Conservation (phyloP, 1,140 invertebrate species). For the Spodoptera frugiperda region DNA sequence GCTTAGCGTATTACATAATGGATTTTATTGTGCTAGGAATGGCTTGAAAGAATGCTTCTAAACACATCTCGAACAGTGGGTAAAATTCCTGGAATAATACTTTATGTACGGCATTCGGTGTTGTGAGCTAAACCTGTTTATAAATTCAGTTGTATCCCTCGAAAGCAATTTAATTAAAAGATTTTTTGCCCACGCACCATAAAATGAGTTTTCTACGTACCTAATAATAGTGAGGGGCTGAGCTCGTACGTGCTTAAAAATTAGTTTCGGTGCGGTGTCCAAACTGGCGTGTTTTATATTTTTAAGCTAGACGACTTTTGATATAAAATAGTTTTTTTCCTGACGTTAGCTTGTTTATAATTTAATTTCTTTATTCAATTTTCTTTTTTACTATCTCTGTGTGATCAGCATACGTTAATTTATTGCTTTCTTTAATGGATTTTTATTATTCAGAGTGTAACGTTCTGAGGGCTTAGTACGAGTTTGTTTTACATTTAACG, state of each 20-base stretch:
- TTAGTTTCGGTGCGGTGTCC: slow-evolving; percentile 57
- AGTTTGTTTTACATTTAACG: too few relatives aligned
- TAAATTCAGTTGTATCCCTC: slow-evolving; percentile 15
- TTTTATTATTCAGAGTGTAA: too few relatives aligned
- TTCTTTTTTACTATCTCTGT: background rate
- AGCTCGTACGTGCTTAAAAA: slow-evolving; percentile 45
- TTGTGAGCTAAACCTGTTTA: slow-evolving; percentile 7
- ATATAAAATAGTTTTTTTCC: slow-evolving; percentile 16
- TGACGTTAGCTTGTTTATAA: slow-evolving; percentile 4
- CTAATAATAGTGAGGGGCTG: slow-evolving; percentile 47
- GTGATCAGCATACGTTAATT: background rate
- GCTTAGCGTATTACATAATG: background rate
- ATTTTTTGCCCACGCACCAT: slow-evolving; percentile 53
- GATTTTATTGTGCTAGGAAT: too few relatives aligned
- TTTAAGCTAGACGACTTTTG: slow-evolving; percentile 35
- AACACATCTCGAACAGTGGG: background rate
- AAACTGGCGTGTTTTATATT: slow-evolving; percentile 46
- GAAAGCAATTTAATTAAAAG: slow-evolving; percentile 54
- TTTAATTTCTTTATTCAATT: background rate
- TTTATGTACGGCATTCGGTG: background rate
- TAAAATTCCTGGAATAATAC: background rate
- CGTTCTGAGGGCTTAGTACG: too few relatives aligned
- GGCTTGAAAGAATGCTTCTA: background rate
- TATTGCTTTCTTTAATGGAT: too few relatives aligned
- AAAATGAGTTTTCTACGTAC: slow-evolving; percentile 53